Percentiles rank a stretch among this genome's conserved stretches.
These are phyloP conservation scores for Odontomyia ornata DNA, from an alignment of 2,888 invertebrate species.

Conservation along the genomic window DNA sequence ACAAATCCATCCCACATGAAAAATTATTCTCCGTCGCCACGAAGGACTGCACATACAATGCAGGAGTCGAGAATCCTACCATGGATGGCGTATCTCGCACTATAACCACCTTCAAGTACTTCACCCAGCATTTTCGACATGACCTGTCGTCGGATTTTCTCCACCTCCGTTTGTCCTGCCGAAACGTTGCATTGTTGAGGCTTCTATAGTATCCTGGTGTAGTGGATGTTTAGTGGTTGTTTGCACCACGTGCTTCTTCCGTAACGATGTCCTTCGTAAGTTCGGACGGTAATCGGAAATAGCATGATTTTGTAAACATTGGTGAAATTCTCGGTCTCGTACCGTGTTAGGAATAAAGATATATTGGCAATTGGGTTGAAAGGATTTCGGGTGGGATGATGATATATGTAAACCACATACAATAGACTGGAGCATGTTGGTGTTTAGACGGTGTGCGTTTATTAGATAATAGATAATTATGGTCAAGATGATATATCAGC, in stretches of 20 bases:
- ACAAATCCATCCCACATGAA: not conserved
- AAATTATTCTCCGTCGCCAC: too few species aligned
- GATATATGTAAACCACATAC: conserved; percentile 50
- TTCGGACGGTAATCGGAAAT: conserved; percentile 13
- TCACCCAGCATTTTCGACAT: not conserved
- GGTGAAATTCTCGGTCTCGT: conserved; percentile 22
- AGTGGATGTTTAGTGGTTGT: conserved; percentile 39
- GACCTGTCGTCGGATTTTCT: not conserved
- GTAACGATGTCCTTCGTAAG: conserved; percentile 36
- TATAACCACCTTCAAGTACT: not conserved
- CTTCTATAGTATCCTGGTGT: not conserved
- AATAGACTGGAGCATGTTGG: conserved; percentile 47
- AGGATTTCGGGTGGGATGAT: conserved; percentile 43
- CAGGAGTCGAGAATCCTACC: too few species aligned
- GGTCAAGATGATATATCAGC: conserved; percentile 18
- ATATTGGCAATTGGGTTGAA: not conserved
- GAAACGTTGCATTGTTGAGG: not conserved
- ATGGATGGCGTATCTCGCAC: not conserved
- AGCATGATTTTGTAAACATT: conserved; percentile 42
- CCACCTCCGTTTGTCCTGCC: not conserved
- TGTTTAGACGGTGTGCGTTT: conserved; percentile 46
- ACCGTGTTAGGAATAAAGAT: not conserved
- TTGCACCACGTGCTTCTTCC: conserved; percentile 42
- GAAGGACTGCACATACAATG: too few species aligned
- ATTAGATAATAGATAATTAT: conserved; percentile 41